phyloP scores from a whole-genome alignment of 2,888 invertebrate genomes.

The Clunio marinus region DNA sequence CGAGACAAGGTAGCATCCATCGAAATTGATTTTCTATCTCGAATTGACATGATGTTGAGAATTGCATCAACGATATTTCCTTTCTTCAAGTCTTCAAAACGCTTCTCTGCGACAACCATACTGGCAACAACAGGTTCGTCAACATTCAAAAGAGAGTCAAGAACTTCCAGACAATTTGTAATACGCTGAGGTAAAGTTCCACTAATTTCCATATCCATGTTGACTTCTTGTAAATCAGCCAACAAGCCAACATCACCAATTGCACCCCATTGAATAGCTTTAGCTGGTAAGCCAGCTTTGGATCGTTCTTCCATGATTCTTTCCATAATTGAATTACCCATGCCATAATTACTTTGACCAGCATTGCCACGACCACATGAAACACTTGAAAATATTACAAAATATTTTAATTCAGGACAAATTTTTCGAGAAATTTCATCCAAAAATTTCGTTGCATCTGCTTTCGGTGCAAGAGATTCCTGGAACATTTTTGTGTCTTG shows the following conservation, averaged over 20 bases:
- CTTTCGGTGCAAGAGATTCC: slow-evolving; percentile 68
- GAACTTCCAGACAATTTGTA: slow-evolving; percentile 57
- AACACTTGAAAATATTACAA: slow-evolving; percentile 81
- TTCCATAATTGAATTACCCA: slow-evolving; percentile 83
- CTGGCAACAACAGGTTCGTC: slow-evolving; percentile 55
- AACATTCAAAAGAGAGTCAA: slow-evolving; percentile 58
- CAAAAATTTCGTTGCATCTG: slow-evolving; percentile 65
- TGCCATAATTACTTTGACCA: slow-evolving; percentile 84
- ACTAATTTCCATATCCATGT: slow-evolving; percentile 51
- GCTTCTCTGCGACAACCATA: slow-evolving; percentile 64
- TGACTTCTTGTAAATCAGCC: slow-evolving; percentile 55
- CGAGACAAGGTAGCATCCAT: slow-evolving; percentile 69
- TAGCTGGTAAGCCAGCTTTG: slow-evolving; percentile 53
- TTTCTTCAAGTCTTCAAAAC: slow-evolving; percentile 48
- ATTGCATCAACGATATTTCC: slow-evolving; percentile 45
- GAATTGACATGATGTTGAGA: slow-evolving; percentile 32
- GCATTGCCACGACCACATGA: slow-evolving; percentile 80
- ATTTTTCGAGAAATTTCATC: slow-evolving; percentile 58
- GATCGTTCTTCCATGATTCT: slow-evolving; percentile 55
- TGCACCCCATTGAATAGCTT: slow-evolving; percentile 64
- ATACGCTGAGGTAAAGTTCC: slow-evolving; percentile 68
- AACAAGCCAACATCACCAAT: slow-evolving; percentile 66
- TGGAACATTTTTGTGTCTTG: slow-evolving; percentile 64
- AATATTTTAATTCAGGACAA: slow-evolving; percentile 56
- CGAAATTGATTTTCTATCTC: slow-evolving; percentile 60